Evolutionary conservation across 1,140 invertebrate genomes (phyloP).

Genomic region (Teleogryllus occipitalis): DNA sequence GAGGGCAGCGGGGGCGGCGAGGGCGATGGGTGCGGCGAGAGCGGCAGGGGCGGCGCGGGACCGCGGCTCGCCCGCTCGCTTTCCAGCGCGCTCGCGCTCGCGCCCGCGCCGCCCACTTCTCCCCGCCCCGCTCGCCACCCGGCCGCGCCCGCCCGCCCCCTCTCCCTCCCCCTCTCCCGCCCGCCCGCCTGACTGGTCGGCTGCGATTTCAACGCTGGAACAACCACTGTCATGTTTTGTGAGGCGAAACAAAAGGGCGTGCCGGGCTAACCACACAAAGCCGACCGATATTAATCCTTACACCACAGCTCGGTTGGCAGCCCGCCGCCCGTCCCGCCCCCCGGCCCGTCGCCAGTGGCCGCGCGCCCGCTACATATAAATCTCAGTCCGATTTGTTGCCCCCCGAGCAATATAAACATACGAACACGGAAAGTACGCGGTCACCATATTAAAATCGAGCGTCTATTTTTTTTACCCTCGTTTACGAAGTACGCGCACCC

Average conservation of each 20-base stretch:
- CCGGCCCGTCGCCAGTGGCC: neutral
- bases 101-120: no score
- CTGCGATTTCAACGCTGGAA: neutral
- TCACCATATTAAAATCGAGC: neutral
- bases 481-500: no score
- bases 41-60: neutral
- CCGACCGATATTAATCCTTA: slow-evolving; percentile 18
- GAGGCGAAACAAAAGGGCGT: slow-evolving; percentile 16
- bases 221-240: slow-evolving; percentile 20
- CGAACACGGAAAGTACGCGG: neutral
- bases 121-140: neutral
- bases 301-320: slow-evolving; percentile 2
- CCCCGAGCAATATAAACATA: slow-evolving; percentile 6
- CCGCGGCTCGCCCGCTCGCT: neutral
- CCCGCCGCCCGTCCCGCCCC: neutral
- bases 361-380: neutral
- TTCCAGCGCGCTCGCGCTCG: no score
- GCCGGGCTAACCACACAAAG: slow-evolving; percentile 17
- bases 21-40: no score
- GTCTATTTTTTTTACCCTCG: no score
- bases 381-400: slow-evolving; percentile 6
- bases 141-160: no score
- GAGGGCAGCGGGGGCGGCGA: no score
- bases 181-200: neutral
- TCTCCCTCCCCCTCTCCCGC: neutral